These are phyloP conservation scores for Labrus mixtus DNA, from an alignment of 2,113 vertebrate genomes.

Conservation along the genomic window DNA sequence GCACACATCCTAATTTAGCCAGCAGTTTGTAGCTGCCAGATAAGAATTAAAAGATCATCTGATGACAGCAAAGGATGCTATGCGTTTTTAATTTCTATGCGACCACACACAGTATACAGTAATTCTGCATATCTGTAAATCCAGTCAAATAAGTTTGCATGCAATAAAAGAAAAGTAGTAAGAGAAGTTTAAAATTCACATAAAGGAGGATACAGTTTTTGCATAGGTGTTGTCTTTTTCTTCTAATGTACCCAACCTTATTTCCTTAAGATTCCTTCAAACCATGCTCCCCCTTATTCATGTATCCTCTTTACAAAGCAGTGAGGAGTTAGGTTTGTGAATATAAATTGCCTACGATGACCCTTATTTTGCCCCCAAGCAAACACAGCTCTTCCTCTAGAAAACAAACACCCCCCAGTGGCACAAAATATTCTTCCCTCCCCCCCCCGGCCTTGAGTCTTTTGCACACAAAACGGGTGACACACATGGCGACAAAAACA, in stretches of 20 bases:
- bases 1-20: conserved; percentile 38
- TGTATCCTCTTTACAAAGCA: not conserved
- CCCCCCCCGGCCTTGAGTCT: conserved; percentile 29
- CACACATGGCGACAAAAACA: conserved; percentile 63
- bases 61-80: conserved; percentile 35
- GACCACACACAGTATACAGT: not conserved
- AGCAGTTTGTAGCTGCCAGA: conserved; percentile 30
- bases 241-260: not conserved
- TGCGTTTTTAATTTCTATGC: conserved; percentile 30
- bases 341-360: conserved; percentile 21
- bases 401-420: conserved; percentile 38
- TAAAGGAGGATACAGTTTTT: conserved; percentile 1
- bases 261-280: not conserved
- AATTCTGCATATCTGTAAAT: not conserved
- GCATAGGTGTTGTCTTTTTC: not conserved
- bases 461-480: conserved; percentile 35
- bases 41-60: conserved; percentile 47
- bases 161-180: not conserved
- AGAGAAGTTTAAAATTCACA: not conserved
- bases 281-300: not conserved
- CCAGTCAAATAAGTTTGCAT: not conserved
- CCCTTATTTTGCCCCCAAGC: conserved; percentile 15
- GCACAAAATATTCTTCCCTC: conserved; percentile 21
- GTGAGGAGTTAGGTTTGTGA: conserved; percentile 26
- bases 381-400: conserved; percentile 10